These are phyloP conservation scores for Paguma larvata DNA, from an alignment of 2,797 vertebrate genomes.

Conservation along the genomic window DNA sequence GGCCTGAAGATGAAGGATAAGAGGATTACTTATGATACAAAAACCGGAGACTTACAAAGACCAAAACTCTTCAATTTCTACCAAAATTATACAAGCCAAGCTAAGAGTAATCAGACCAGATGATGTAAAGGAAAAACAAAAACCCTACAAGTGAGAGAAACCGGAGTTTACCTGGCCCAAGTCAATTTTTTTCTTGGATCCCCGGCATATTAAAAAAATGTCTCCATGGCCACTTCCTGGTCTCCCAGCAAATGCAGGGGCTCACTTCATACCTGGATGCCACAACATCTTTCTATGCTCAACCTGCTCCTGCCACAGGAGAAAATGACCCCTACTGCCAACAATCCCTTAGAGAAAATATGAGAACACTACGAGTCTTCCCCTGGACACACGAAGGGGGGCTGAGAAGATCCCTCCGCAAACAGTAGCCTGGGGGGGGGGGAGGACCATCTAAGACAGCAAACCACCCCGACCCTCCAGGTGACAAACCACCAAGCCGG, in stretches of 20 bases:
- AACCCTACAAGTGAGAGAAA: not conserved
- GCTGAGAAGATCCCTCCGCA: not conserved
- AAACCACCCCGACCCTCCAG: slow-evolving; percentile 21
- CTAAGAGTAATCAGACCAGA: not conserved
- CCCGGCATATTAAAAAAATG: slow-evolving; percentile 54
- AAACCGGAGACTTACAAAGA: not conserved
- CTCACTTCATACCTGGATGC: slow-evolving; percentile 49
- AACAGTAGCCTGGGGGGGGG: not conserved
- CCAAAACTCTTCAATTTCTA: not conserved
- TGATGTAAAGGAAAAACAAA: slow-evolving; percentile 8
- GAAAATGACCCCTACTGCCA: not conserved
- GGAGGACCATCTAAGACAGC: not conserved
- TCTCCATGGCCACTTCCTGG: slow-evolving; percentile 67
- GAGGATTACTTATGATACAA: not conserved
- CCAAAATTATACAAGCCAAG: not conserved
- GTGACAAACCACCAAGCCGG: slow-evolving; percentile 3
- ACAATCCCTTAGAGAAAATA: slow-evolving; percentile 18
- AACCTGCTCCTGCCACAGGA: slow-evolving; percentile 1
- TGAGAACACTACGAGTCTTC: not conserved
- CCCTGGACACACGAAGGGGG: not conserved
- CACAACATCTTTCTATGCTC: slow-evolving; percentile 35
- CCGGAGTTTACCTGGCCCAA: slow-evolving; percentile 29
- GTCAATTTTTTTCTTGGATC: slow-evolving; percentile 23
- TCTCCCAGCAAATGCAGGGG: slow-evolving; percentile 61
- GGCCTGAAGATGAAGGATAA: not conserved